These are phyloP conservation scores for Enteromius argenteus DNA, from an alignment of 2,797 vertebrate species.

Conservation along the genomic window DNA sequence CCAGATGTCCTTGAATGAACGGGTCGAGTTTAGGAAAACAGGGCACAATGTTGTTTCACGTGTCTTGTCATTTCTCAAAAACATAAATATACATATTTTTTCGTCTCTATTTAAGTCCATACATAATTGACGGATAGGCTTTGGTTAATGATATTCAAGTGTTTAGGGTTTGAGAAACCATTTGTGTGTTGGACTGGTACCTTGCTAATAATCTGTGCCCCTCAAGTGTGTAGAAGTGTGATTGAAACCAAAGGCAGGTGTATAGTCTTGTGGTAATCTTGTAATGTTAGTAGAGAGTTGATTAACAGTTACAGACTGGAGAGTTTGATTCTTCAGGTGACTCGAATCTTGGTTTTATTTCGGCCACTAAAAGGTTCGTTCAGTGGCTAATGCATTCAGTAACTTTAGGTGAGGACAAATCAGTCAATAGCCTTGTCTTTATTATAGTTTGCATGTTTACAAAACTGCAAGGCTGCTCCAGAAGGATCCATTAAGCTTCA, in stretches of 20 bases:
- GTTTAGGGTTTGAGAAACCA: neutral
- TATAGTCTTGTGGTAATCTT: neutral
- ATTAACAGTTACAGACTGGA: neutral
- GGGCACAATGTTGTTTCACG: neutral
- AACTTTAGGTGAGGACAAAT: neutral
- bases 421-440: neutral
- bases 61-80: neutral
- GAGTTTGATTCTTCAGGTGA: neutral
- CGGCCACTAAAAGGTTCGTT: too few relatives aligned
- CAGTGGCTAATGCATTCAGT: neutral
- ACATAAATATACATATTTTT: neutral
- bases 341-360: neutral
- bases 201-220: neutral
- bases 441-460: neutral
- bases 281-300: neutral
- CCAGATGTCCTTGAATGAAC: constrained; percentile 45
- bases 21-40: constrained; percentile 23
- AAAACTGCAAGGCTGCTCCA: neutral
- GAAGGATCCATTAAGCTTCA: neutral
- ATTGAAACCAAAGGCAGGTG: neutral
- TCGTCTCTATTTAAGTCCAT: neutral
- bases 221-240: neutral
- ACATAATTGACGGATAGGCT: neutral
- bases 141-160: neutral
- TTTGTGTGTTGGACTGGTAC: neutral